These are phyloP conservation scores for Aspiorhynchus laticeps DNA, from an alignment of 2,113 vertebrate genomes.

Conservation along the genomic window DNA sequence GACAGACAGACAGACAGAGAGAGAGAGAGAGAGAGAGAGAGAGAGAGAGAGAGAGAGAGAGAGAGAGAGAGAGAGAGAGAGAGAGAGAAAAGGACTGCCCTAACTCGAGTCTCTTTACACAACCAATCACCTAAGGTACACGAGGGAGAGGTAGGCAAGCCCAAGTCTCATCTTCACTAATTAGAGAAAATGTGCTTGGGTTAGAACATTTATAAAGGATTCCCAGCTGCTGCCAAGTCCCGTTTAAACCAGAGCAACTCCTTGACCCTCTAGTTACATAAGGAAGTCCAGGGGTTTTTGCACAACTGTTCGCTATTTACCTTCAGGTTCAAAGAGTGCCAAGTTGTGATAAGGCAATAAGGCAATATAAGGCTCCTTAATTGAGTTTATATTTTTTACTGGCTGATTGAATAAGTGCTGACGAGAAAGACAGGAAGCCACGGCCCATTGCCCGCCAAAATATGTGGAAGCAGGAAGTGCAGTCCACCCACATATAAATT, in stretches of 20 bases:
- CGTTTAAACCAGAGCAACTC: constrained; percentile 16
- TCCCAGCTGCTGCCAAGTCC: neutral
- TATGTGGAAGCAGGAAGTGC: constrained; percentile 50
- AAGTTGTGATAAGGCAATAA: constrained; percentile 57
- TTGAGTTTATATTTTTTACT: constrained; percentile 27
- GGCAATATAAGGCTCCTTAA: no score
- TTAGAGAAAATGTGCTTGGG: constrained; percentile 45
- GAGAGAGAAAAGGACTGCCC: neutral
- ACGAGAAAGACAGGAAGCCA: constrained; percentile 44
- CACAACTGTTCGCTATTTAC: constrained; percentile 13
- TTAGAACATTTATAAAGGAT: constrained; percentile 7
- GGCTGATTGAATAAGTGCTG: constrained; percentile 49
- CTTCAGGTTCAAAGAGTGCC: neutral
- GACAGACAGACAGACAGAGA: no score
- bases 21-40: no score
- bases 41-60: no score
- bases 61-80: neutral
- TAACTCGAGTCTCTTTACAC: constrained; percentile 36
- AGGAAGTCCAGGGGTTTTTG: constrained; percentile 31
- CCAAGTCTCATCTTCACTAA: constrained; percentile 42
- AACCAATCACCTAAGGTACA: constrained; percentile 40
- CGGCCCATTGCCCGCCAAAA: constrained; percentile 35
- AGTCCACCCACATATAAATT: constrained; percentile 54
- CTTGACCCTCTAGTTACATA: constrained; percentile 39
- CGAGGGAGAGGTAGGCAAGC: constrained; percentile 23